These are phyloP conservation scores for Montipora capitata DNA, from an alignment of 92 coral and sea anemone genomes.

Conservation along the genomic window DNA sequence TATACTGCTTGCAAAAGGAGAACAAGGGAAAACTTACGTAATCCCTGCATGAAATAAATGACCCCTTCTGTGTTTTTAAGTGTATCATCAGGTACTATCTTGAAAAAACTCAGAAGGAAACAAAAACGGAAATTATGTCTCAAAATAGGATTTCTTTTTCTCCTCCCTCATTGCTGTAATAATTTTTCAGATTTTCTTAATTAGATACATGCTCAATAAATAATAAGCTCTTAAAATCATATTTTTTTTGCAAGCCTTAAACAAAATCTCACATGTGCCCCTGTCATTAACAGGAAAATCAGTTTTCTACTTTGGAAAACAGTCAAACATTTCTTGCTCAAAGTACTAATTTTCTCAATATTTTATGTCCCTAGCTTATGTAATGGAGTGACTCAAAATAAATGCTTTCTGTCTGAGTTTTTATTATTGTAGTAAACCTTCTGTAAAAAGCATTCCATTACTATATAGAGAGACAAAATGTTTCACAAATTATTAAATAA, in stretches of 20 bases:
- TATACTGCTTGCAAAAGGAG: not conserved
- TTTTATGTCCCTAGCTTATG: not conserved
- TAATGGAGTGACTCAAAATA: not conserved
- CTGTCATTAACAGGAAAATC: not conserved
- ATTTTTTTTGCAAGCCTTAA: not conserved
- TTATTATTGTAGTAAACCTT: too few relatives aligned
- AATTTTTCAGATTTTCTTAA: not conserved
- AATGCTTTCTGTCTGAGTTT: too few relatives aligned
- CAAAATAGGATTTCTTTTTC: not conserved
- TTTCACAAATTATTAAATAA: too few relatives aligned
- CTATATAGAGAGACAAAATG: too few relatives aligned
- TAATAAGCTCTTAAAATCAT: not conserved
- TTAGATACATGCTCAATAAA: not conserved
- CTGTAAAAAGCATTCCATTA: too few relatives aligned
- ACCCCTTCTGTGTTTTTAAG: not conserved
- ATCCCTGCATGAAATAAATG: constrained; percentile 19
- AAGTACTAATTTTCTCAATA: not conserved
- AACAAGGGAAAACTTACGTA: constrained; percentile 27
- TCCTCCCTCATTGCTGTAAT: not conserved
- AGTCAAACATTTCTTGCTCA: not conserved
- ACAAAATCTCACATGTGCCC: not conserved
- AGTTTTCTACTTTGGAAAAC: not conserved
- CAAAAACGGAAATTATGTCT: not conserved
- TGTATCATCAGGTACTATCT: not conserved
- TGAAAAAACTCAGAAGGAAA: not conserved